These are phyloP conservation scores for Myanophis thanlyinensis DNA, from an alignment of 2,113 vertebrate species.

Conservation along the genomic window DNA sequence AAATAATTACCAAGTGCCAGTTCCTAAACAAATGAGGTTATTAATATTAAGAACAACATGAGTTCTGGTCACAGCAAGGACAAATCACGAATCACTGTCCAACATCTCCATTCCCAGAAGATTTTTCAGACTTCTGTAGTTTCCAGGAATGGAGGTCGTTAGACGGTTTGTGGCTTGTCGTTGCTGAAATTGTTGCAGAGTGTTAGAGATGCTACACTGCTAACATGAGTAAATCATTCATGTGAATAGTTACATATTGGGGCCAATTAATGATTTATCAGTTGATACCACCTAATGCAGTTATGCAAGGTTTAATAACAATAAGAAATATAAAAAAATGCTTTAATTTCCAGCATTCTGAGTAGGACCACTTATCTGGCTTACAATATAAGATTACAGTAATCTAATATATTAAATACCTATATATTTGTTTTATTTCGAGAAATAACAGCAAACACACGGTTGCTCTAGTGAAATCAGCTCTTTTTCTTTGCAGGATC, in stretches of 20 bases:
- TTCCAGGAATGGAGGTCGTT: not conserved
- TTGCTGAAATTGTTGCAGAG: not conserved
- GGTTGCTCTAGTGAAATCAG: too few relatives aligned
- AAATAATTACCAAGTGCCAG: not conserved
- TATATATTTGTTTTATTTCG: too few relatives aligned
- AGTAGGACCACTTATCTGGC: slow-evolving; percentile 48
- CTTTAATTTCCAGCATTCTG: slow-evolving; percentile 17
- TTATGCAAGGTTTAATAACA: slow-evolving; percentile 11
- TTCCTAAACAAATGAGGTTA: not conserved
- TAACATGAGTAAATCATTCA: not conserved
- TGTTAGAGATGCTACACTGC: not conserved
- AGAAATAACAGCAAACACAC: too few relatives aligned
- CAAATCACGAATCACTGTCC: not conserved
- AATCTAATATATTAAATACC: slow-evolving; percentile 52
- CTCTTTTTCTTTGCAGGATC: too few relatives aligned
- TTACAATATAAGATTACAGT: slow-evolving; percentile 26
- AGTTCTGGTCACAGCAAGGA: not conserved
- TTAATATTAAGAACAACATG: not conserved
- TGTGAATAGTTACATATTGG: not conserved
- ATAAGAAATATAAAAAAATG: slow-evolving; percentile 32
- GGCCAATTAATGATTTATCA: not conserved
- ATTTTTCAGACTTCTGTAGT: not conserved
- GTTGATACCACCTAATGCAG: slow-evolving; percentile 20
- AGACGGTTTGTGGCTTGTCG: not conserved
- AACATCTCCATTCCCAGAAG: not conserved